Percentiles rank a stretch among this genome's conserved stretches.
phyloP scores from a whole-genome alignment of 2,113 vertebrate genomes.

The Catharus bicknelli region DNA sequence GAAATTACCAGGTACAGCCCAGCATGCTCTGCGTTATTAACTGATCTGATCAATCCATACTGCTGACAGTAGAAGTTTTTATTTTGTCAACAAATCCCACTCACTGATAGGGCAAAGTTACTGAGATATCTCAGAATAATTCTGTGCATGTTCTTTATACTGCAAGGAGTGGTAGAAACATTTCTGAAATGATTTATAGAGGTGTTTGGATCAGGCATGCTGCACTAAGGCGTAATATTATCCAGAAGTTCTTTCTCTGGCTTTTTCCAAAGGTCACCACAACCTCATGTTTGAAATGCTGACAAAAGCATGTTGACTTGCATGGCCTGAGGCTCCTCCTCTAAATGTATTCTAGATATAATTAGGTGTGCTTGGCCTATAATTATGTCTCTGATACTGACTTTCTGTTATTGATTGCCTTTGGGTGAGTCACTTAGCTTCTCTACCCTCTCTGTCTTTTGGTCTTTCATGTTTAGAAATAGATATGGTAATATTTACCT shows the following conservation, averaged over 20 bases:
- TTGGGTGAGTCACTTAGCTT: conserved; percentile 13
- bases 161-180: neutral
- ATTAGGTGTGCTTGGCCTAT: neutral
- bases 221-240: neutral
- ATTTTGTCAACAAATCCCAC: conserved; percentile 35
- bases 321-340: conserved; percentile 16
- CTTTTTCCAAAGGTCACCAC: conserved; percentile 13
- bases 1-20: neutral
- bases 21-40: neutral
- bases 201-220: neutral
- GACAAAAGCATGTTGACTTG: neutral
- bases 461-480: conserved; percentile 34
- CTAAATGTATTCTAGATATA: neutral
- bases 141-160: neutral
- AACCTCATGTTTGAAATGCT: neutral
- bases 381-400: conserved; percentile 51
- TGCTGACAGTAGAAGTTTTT: conserved; percentile 7
- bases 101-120: neutral
- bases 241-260: neutral
- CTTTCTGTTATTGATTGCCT: conserved; percentile 36
- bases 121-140: neutral
- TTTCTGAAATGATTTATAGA: neutral
- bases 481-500: conserved; percentile 13
- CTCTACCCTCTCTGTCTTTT: neutral
- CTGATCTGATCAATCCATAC: neutral